phyloP scores from a whole-genome alignment of 2,113 vertebrate species.

The Lepisosteus osseus region DNA sequence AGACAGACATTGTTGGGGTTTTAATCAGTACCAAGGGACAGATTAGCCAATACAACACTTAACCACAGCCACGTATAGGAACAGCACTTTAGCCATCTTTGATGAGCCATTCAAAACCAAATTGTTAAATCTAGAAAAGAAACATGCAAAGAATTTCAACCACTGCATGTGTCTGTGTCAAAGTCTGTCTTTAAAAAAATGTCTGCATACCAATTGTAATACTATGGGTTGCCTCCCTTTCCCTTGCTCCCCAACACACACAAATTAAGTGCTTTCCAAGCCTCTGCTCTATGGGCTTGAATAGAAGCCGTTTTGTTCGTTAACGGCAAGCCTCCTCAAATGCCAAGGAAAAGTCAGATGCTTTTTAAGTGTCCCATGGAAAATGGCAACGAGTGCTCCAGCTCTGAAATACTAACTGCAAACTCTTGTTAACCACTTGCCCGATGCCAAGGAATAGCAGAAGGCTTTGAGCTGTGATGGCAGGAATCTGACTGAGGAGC shows the following conservation, averaged over 20 bases:
- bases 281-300: no score
- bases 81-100: not conserved
- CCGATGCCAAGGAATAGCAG: not conserved
- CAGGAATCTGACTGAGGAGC: not conserved
- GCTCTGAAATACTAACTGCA: not conserved
- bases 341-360: not conserved
- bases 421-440: not conserved
- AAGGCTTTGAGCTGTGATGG: not conserved
- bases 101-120: constrained; percentile 10
- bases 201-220: no score
- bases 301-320: no score
- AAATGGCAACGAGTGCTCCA: not conserved
- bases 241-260: no score
- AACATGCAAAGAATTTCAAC: no score
- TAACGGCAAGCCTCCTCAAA: not conserved
- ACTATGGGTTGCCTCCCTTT: no score
- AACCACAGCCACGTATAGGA: constrained; percentile 1
- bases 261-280: no score
- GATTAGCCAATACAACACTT: constrained; percentile 3
- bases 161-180: no score
- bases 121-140: no score
- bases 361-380: not conserved
- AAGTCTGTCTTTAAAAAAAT: no score
- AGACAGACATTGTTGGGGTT: no score
- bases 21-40: constrained; percentile 12